Evolutionary conservation across 2,113 vertebrate species (phyloP).

Genomic region (Mola mola): DNA sequence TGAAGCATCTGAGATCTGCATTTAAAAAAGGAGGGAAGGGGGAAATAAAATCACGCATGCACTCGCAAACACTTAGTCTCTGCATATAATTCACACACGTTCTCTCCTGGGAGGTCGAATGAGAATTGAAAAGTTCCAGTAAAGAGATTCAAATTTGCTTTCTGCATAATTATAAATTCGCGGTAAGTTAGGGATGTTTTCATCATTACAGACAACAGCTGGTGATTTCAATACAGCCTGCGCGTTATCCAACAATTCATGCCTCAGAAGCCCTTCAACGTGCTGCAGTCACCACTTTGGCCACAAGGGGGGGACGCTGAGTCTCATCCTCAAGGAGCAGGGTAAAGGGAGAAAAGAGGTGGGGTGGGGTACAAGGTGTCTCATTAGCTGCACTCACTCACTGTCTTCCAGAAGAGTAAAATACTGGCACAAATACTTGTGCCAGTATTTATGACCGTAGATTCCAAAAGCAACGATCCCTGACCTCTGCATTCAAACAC

Average conservation of each 20-base stretch:
- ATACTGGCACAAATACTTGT: neutral
- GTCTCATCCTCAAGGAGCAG: slow-evolving; percentile 9
- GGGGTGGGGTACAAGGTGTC: neutral
- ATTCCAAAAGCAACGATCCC: slow-evolving; percentile 18
- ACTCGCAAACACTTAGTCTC: slow-evolving; percentile 50
- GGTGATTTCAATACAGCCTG: slow-evolving; percentile 66
- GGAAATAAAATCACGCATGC: slow-evolving; percentile 7
- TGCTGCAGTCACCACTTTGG: slow-evolving; percentile 37
- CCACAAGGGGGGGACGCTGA: slow-evolving; percentile 80
- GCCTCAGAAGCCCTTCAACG: slow-evolving; percentile 13
- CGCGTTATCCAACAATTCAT: slow-evolving; percentile 54
- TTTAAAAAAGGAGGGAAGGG: slow-evolving; percentile 30
- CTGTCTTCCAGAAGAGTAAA: too few relatives aligned
- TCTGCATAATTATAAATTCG: slow-evolving; percentile 72
- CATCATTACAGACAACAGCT: slow-evolving; percentile 75
- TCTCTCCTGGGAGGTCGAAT: slow-evolving; percentile 59
- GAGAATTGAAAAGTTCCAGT: slow-evolving; percentile 72
- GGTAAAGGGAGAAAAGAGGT: neutral
- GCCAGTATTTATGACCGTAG: slow-evolving; percentile 1
- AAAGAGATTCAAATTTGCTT: slow-evolving; percentile 65
- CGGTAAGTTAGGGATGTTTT: slow-evolving; percentile 69
- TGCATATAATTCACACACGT: slow-evolving; percentile 71
- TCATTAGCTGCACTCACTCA: too few relatives aligned
- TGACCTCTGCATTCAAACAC: slow-evolving; percentile 46
- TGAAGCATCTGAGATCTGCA: slow-evolving; percentile 68